Conservation (phyloP, 2,888 invertebrate genomes). For the Hipparchia sbordonii region DNA sequence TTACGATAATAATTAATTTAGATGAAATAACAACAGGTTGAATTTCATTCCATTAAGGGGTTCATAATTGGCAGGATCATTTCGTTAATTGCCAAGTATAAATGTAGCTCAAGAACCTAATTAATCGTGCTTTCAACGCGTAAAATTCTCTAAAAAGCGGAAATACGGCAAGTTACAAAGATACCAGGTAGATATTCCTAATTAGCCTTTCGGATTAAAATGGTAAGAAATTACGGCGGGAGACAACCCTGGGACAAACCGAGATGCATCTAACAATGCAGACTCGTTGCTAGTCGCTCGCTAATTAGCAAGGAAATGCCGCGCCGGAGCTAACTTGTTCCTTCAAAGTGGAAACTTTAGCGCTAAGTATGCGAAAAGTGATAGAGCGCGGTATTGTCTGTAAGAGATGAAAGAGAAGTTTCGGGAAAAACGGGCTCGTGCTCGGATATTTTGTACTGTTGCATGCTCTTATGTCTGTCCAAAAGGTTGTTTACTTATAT, state of each 20-base stretch:
- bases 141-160: background rate
- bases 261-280: conserved; percentile 57
- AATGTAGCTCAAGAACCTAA: background rate
- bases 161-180: background rate
- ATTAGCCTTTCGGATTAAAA: conserved; percentile 8
- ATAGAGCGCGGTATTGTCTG: conserved; percentile 45
- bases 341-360: conserved; percentile 51
- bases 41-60: background rate
- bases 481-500: background rate
- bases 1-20: background rate
- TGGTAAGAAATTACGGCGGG: conserved; percentile 7
- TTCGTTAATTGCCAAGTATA: background rate
- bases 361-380: conserved; percentile 59
- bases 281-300: conserved; percentile 50
- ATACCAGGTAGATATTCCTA: background rate
- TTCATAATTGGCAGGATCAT: background rate
- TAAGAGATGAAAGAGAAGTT: conserved; percentile 28
- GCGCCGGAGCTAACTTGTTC: conserved; percentile 53
- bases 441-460: background rate
- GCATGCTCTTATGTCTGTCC: background rate
- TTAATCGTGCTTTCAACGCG: background rate
- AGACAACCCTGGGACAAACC: conserved; percentile 40
- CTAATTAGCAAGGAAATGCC: conserved; percentile 66
- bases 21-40: background rate
- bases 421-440: conserved; percentile 12